Conservation (phyloP, 2,888 invertebrate genomes). For the Neria commutata region DNA sequence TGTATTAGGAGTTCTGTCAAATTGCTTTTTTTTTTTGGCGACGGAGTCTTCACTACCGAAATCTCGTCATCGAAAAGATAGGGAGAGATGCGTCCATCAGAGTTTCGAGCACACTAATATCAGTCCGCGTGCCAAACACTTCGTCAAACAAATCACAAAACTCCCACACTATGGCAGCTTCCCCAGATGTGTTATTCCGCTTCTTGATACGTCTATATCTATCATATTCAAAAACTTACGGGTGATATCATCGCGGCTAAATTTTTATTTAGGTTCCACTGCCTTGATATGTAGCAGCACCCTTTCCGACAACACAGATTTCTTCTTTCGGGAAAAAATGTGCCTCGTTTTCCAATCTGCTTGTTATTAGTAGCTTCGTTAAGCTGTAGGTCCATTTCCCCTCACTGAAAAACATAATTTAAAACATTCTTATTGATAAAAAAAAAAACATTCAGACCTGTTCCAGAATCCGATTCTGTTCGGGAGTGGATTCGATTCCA, state of each 20-base stretch:
- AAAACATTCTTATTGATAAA: too few relatives aligned
- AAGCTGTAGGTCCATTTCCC: too few relatives aligned
- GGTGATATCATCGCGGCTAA: constrained; percentile 21
- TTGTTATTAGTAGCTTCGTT: too few relatives aligned
- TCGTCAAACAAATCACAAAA: constrained; percentile 20
- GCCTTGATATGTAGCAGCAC: constrained; percentile 11
- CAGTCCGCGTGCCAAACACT: constrained; percentile 2
- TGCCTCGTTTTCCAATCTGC: too few relatives aligned
- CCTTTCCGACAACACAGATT: constrained; percentile 12
- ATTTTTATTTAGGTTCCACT: constrained; percentile 14
- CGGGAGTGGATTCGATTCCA: too few relatives aligned
- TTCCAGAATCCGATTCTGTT: too few relatives aligned
- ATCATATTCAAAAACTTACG: constrained; percentile 23
- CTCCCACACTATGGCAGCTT: constrained; percentile 20
- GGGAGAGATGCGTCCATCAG: background rate
- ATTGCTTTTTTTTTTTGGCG: constrained; percentile 9
- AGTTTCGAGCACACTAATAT: constrained; percentile 16
- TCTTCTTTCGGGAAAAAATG: too few relatives aligned
- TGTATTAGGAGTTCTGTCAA: constrained; percentile 8
- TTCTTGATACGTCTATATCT: constrained; percentile 22
- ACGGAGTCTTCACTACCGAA: constrained; percentile 5
- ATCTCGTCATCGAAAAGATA: too few relatives aligned
- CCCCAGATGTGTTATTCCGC: constrained; percentile 16
- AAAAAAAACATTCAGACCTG: too few relatives aligned
- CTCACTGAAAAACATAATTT: too few relatives aligned